phyloP scores from a whole-genome alignment of 2,113 vertebrate genomes.

The Ginglymostoma cirratum region DNA sequence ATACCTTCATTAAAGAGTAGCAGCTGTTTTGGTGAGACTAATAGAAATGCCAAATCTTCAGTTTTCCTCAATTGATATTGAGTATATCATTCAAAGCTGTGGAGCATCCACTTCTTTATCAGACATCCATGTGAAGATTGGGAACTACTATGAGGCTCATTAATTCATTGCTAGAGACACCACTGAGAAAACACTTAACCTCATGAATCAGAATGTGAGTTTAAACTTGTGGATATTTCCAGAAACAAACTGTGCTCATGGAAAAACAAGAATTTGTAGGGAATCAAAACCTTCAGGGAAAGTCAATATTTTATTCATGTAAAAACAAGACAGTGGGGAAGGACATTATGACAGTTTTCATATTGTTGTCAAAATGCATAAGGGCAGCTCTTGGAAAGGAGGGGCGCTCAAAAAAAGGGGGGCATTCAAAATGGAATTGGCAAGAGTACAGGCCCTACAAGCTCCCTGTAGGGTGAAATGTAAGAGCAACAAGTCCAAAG shows the following conservation, averaged over 20 bases:
- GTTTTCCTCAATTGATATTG: conserved; percentile 54
- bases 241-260: neutral
- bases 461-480: no score
- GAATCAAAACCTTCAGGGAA: neutral
- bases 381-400: neutral
- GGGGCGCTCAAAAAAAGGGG: no score
- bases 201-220: conserved; percentile 12
- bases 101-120: conserved; percentile 43
- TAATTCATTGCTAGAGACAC: conserved; percentile 13
- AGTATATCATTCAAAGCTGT: conserved; percentile 50
- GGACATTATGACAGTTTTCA: neutral
- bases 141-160: neutral
- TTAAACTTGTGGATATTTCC: neutral
- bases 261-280: neutral
- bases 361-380: no score
- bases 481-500: no score
- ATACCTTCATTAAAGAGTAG: conserved; percentile 47
- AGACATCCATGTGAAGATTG: conserved; percentile 36
- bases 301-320: neutral
- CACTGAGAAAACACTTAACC: conserved; percentile 1
- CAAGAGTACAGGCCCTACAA: no score
- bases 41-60: conserved; percentile 46
- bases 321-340: neutral
- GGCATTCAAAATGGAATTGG: no score
- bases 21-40: conserved; percentile 48